A percentile compares a stretch with the other conserved stretches of the same genome.
Evolutionary conservation across 2,888 invertebrate genomes (phyloP).

Genomic region (Lycia hirtaria): DNA sequence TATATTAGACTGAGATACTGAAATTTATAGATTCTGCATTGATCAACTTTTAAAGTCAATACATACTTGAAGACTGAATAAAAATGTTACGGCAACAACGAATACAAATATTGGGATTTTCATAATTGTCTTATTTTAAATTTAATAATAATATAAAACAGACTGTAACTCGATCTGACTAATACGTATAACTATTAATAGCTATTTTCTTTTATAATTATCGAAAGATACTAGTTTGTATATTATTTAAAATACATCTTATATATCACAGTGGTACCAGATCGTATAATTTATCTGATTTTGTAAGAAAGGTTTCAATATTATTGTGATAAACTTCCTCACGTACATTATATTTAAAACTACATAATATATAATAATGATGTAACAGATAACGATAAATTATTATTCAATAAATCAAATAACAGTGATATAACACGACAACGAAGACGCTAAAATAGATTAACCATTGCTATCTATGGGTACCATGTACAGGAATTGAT

Average conservation of each 20-base stretch:
- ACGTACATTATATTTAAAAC: slow-evolving; percentile 17
- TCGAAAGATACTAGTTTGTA: slow-evolving; percentile 4
- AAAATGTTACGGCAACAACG: slow-evolving; percentile 11
- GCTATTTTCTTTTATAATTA: neutral
- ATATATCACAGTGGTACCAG: slow-evolving; percentile 20
- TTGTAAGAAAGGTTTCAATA: slow-evolving; percentile 4
- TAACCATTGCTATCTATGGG: too few species aligned
- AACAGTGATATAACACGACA: too few species aligned
- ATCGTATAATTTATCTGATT: slow-evolving; percentile 8
- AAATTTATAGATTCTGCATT: too few species aligned
- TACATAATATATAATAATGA: neutral
- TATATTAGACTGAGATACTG: too few species aligned
- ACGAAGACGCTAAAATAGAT: too few species aligned
- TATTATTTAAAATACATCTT: slow-evolving; percentile 11
- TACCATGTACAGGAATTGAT: too few species aligned
- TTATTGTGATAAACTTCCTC: slow-evolving; percentile 1
- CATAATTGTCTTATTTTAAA: slow-evolving; percentile 14
- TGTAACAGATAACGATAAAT: slow-evolving; percentile 7
- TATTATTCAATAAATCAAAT: too few species aligned
- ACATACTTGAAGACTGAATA: slow-evolving; percentile 33
- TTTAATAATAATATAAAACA: neutral
- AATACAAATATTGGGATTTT: slow-evolving; percentile 26
- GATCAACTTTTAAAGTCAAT: too few species aligned
- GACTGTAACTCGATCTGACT: too few species aligned
- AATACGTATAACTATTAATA: neutral